phyloP scores from a whole-genome alignment of 2,113 vertebrate genomes.

The Pungitius pungitius region DNA sequence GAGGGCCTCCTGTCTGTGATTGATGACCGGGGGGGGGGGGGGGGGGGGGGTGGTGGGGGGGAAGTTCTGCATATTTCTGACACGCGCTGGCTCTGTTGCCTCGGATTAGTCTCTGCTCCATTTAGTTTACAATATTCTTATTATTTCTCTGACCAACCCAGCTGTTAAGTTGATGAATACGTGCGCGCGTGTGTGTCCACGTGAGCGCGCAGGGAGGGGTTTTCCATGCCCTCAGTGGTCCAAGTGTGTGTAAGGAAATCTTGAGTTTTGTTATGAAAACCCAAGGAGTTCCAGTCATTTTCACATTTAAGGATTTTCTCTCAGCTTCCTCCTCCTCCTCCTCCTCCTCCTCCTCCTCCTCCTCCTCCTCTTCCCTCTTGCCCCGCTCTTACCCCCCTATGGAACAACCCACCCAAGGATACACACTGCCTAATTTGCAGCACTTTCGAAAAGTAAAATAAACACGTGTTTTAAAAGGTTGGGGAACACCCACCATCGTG shows the following conservation, averaged over 20 bases:
- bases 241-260: conserved; percentile 83
- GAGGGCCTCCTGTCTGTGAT: conserved; percentile 47
- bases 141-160: conserved; percentile 60
- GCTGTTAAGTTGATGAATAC: conserved; percentile 37
- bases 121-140: conserved; percentile 67
- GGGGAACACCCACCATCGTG: conserved; percentile 62
- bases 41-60: no score
- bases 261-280: conserved; percentile 75
- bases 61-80: conserved; percentile 51
- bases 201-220: conserved; percentile 35
- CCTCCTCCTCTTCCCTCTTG: no score
- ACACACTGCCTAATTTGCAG: conserved; percentile 54
- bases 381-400: no score
- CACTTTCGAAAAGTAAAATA: conserved; percentile 64
- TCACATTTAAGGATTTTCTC: conserved; percentile 65
- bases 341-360: conserved; percentile 16
- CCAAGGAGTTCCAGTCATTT: conserved; percentile 74
- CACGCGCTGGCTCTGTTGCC: conserved; percentile 46
- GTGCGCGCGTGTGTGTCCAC: neutral
- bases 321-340: conserved; percentile 31
- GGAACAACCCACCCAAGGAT: conserved; percentile 59
- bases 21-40: conserved; percentile 24
- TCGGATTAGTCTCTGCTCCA: conserved; percentile 43
- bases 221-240: conserved; percentile 80
- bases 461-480: conserved; percentile 50